These are phyloP conservation scores for Astropecten irregularis DNA, from an alignment of 53 echinoderm and acorn worm species.

Conservation along the genomic window DNA sequence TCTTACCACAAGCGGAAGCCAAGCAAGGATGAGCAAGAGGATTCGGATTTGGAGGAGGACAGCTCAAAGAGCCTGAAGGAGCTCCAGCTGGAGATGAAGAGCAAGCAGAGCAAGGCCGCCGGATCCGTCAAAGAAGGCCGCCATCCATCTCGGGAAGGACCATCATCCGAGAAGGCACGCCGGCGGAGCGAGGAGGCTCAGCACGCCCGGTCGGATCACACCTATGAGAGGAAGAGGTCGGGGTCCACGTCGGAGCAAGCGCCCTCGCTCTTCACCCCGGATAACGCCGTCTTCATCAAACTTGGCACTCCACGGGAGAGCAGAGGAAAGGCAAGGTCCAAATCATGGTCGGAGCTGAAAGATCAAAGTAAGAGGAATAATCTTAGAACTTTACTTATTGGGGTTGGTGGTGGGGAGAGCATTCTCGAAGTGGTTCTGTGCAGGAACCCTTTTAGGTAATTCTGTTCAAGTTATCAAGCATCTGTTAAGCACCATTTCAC, in stretches of 20 bases:
- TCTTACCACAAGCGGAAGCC: slow-evolving; percentile 23
- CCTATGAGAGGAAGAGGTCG: slow-evolving; percentile 40
- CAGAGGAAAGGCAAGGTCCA: slow-evolving; percentile 4
- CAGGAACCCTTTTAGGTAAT: too few species aligned
- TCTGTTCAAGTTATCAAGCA: too few species aligned
- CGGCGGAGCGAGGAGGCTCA: slow-evolving; percentile 43
- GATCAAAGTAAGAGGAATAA: slow-evolving; percentile 6
- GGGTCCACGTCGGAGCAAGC: slow-evolving; percentile 39
- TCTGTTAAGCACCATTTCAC: too few species aligned
- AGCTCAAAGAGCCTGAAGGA: slow-evolving; percentile 9
- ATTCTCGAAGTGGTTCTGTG: too few species aligned
- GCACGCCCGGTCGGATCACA: slow-evolving; percentile 38
- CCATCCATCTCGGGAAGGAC: slow-evolving; percentile 8
- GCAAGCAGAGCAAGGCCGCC: background rate
- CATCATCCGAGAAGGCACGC: background rate
- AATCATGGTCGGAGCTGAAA: background rate
- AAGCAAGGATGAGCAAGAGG: slow-evolving; percentile 22
- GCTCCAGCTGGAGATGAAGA: slow-evolving; percentile 30
- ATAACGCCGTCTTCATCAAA: slow-evolving; percentile 44
- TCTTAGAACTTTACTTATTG: too few species aligned
- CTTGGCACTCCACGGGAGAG: slow-evolving; percentile 17
- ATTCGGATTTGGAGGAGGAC: slow-evolving; percentile 20
- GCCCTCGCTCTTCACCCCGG: slow-evolving; percentile 34
- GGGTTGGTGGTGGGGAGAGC: too few species aligned
- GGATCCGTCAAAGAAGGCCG: slow-evolving; percentile 13